These are phyloP conservation scores for Halcyon senegalensis DNA, from an alignment of 2,113 vertebrate species.

Conservation along the genomic window DNA sequence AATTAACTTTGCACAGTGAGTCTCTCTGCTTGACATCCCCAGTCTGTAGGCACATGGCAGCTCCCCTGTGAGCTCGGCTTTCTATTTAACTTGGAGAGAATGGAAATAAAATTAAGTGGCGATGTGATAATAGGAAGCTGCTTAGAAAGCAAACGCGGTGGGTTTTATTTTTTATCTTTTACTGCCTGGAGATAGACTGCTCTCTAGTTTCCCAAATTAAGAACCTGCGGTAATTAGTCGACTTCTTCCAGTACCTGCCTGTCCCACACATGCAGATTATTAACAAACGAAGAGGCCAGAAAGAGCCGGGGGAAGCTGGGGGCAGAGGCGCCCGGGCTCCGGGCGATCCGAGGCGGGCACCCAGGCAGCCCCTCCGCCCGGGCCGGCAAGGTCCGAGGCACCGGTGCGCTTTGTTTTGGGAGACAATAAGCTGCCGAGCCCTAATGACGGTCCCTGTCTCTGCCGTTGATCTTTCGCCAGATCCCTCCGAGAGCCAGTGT, in stretches of 20 bases:
- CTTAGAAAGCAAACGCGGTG: conserved; percentile 72
- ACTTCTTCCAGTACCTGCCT: not conserved
- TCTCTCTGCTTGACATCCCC: conserved; percentile 83
- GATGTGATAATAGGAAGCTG: conserved; percentile 76
- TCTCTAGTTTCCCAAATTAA: conserved; percentile 25
- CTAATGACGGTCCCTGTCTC: conserved; percentile 55
- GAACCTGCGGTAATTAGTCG: not conserved
- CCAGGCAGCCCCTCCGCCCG: not conserved
- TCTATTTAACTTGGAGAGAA: conserved; percentile 84
- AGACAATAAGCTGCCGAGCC: conserved; percentile 70
- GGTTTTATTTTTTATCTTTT: conserved; percentile 64
- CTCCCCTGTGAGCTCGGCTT: conserved; percentile 80
- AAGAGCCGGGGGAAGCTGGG: not conserved
- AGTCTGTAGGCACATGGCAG: conserved; percentile 80
- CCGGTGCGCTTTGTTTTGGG: conserved; percentile 71
- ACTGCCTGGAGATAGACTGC: conserved; percentile 45
- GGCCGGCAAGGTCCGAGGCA: conserved; percentile 21
- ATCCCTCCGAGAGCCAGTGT: conserved; percentile 36
- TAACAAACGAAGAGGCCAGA: not conserved
- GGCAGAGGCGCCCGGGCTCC: not conserved
- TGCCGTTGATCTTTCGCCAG: conserved; percentile 61
- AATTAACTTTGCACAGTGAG: conserved; percentile 91
- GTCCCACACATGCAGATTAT: not conserved
- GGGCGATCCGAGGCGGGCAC: not conserved
- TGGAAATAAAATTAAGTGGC: conserved; percentile 83